Evolutionary conservation across 2,797 vertebrate genomes (phyloP), one percentile per base, ranked within the genome.

Genomic region (Galaxias olidus): DNA sequence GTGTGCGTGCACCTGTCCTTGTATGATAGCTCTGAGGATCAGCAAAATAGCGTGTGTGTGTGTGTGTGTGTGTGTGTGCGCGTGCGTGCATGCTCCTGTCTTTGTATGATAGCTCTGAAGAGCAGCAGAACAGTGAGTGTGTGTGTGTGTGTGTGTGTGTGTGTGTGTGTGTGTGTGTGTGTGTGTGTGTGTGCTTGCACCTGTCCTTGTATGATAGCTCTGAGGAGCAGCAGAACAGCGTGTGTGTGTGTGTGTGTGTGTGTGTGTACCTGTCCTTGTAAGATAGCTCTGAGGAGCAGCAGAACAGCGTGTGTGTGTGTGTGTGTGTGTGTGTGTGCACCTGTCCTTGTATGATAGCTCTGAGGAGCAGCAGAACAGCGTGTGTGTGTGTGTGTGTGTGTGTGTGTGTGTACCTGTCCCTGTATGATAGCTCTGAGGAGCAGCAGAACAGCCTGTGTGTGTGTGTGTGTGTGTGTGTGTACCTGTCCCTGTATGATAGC

Each of bases 231-330:
- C n/a, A n/a, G n/a, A n/a, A n/a, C n/a, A n/a, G n/a, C 19, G 4
- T 60, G 19, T 40, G 9, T 45, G 12, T 20, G 30, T 59, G 41
- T 56, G 58, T 45, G 19, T 47, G 8, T 63, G 42, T 57, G 14
- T 46, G 12, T 65, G 51, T 59, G 84, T 83, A 99, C 98, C 95
- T 99, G 98, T 79, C 98, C 98, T 73, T 97, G 94, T 51, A 99
- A 89, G 0, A 99, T 95, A 44, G 95, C 92, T 72, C 93, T 93
- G 1, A 99, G 87, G 18, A 99, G 91, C 71, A 94, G 90, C 12
- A 99, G 90, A 48, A 98, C 98, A 0, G 94, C 94, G 0, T 96
- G 96, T 48, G 95, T 91, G 74, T 9, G 11, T 4, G 4, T 10
- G 15, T n/a, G 42, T 1, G 18, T 15, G n/a, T 10, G 7, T 20